phyloP scores from a whole-genome alignment of 2,113 vertebrate genomes.

The Egretta garzetta region DNA sequence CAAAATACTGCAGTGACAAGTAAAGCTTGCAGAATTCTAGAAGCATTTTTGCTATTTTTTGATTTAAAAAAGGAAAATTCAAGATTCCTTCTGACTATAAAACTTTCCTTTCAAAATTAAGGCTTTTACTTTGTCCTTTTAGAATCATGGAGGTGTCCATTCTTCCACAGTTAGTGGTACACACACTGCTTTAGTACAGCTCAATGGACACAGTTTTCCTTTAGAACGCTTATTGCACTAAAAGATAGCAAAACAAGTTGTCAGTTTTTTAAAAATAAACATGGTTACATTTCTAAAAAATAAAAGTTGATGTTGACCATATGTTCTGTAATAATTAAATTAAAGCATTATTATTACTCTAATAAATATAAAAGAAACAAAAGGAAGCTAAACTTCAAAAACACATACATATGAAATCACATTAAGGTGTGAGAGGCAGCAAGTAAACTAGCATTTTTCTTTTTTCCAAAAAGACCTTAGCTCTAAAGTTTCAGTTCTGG shows the following conservation, averaged over 20 bases:
- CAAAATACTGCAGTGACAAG: constrained; percentile 55
- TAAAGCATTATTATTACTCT: constrained; percentile 79
- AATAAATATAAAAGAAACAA: constrained; percentile 83
- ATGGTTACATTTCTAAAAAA: constrained; percentile 77
- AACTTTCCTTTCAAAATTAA: constrained; percentile 83
- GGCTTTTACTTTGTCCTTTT: constrained; percentile 76
- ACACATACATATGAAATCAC: constrained; percentile 76
- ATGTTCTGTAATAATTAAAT: constrained; percentile 76
- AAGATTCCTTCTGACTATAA: constrained; percentile 66
- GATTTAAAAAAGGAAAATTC: constrained; percentile 68
- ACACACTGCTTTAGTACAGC: constrained; percentile 63
- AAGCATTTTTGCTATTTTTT: constrained; percentile 54
- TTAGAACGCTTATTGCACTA: constrained; percentile 93
- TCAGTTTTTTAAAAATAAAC: constrained; percentile 77
- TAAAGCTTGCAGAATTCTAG: constrained; percentile 58
- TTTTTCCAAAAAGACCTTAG: constrained; percentile 66
- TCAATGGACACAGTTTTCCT: constrained; percentile 76
- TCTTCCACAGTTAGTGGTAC: constrained; percentile 54
- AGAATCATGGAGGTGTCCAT: constrained; percentile 70
- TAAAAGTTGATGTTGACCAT: constrained; percentile 75
- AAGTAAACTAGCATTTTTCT: constrained; percentile 74
- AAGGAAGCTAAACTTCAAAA: constrained; percentile 78
- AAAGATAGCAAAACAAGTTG: constrained; percentile 83
- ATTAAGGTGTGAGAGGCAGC: constrained; percentile 81
- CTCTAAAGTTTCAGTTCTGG: constrained; percentile 67